Evolutionary conservation across 2,113 vertebrate species (phyloP).

Genomic region (Aptenodytes patagonicus): DNA sequence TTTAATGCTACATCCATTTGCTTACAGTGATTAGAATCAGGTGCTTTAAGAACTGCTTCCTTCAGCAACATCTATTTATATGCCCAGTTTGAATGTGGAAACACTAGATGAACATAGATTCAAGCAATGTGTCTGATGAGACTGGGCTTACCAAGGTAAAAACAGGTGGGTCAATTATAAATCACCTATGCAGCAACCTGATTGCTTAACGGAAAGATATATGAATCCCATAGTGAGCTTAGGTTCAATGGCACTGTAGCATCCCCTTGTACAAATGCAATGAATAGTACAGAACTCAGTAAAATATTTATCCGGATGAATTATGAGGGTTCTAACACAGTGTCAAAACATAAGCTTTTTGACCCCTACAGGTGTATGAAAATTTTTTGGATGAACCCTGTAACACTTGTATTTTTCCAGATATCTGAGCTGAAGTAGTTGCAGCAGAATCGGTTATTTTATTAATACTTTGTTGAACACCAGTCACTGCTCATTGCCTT

Average conservation of each 20-base stretch:
- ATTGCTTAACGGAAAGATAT: not conserved
- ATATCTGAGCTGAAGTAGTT: not conserved
- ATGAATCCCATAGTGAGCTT: not conserved
- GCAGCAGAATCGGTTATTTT: not conserved
- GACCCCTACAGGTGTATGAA: not conserved
- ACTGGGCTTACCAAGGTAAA: not conserved
- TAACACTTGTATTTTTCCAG: not conserved
- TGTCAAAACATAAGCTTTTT: not conserved
- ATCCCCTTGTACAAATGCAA: not conserved
- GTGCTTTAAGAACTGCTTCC: not conserved
- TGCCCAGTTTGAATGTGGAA: not conserved
- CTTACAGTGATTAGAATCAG: not conserved
- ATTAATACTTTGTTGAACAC: not conserved
- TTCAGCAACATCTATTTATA: slow-evolving; percentile 8
- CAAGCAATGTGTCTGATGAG: not conserved
- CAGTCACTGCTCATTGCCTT: not conserved
- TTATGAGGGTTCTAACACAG: not conserved
- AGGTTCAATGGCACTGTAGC: not conserved
- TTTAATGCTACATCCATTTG: not conserved
- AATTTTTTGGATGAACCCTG: not conserved
- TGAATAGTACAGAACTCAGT: not conserved
- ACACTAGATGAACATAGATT: not conserved
- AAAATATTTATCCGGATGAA: not conserved
- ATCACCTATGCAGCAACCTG: not conserved
- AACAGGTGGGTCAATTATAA: not conserved